Conservation (phyloP, 2,113 vertebrate species). For the Danio rerio region GRCz12tu NC_133193.1:22873501-22874000, state of each 20-base stretch:
- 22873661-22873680: background rate
- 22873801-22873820: background rate
- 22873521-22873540: background rate
- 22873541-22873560: background rate
- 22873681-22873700: background rate
- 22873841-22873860: too few relatives aligned
- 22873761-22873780: background rate
- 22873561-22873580: background rate
- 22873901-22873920: too few relatives aligned
- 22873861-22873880: too few relatives aligned
- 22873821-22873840: background rate
- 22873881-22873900: too few relatives aligned
- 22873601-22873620: too few relatives aligned
- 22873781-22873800: background rate
- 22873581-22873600: background rate
- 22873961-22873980: too few relatives aligned
- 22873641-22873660: background rate
- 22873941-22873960: too few relatives aligned
- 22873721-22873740: background rate
- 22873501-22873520: conserved; percentile 3
- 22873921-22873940: too few relatives aligned
- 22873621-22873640: background rate
- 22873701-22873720: background rate
- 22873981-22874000: too few relatives aligned
- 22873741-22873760: background rate